These are phyloP conservation scores for Athalia rosae DNA, from an alignment of 2,888 invertebrate genomes.

Conservation along the genomic window DNA sequence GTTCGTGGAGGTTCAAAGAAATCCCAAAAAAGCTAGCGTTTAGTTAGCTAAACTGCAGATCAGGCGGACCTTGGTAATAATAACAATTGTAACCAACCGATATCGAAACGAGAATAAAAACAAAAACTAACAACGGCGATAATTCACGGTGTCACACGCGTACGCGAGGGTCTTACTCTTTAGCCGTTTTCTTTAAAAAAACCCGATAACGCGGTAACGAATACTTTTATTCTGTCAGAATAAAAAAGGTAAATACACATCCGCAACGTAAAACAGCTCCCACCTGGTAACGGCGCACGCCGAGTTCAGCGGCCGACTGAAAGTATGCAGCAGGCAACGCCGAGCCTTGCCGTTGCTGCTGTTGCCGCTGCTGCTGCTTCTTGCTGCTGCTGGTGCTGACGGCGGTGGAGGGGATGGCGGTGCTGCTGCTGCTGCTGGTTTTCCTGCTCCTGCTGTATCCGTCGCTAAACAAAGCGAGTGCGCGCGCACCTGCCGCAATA, in stretches of 20 bases:
- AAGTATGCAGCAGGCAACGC: conserved; percentile 70
- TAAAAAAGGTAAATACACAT: no score
- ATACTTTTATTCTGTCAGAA: background rate
- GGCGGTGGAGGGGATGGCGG: conserved; percentile 57
- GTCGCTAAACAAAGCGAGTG: conserved; percentile 70
- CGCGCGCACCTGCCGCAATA: conserved; percentile 64
- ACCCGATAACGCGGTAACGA: background rate
- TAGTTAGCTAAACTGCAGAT: no score
- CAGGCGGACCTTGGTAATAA: no score
- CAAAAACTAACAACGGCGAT: no score
- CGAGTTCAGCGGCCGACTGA: conserved; percentile 73
- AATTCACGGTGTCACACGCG: no score
- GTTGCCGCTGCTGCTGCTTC: conserved; percentile 58
- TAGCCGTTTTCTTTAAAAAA: background rate
- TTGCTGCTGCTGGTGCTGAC: conserved; percentile 59
- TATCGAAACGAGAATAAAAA: no score
- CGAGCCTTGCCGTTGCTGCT: conserved; percentile 60
- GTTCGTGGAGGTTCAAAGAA: no score
- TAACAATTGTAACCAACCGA: no score
- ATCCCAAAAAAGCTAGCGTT: no score
- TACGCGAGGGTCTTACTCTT: no score
- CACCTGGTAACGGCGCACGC: conserved; percentile 63
- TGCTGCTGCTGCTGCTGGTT: conserved; percentile 62
- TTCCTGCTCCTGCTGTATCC: conserved; percentile 54
- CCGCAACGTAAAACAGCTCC: background rate